These are phyloP conservation scores for Syrista parreyssii DNA, from an alignment of 2,888 invertebrate genomes.

Conservation along the genomic window DNA sequence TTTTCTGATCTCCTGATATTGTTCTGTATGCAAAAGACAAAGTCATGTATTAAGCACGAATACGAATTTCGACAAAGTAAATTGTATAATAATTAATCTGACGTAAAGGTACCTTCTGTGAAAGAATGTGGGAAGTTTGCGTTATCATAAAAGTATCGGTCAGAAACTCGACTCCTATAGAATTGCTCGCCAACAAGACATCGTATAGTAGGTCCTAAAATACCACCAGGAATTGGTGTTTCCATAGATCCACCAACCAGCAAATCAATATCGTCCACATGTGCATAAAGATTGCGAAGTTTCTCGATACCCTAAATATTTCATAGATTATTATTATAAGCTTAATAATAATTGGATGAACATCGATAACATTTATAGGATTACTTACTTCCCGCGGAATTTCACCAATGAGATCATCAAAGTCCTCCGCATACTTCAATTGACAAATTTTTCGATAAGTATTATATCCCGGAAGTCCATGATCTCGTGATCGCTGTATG, in stretches of 20 bases:
- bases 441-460: conserved; percentile 70
- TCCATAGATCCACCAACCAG: conserved; percentile 69
- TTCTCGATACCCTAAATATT: conserved; percentile 56
- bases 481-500: conserved; percentile 75
- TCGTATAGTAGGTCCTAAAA: conserved; percentile 69
- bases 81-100: not conserved
- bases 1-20: conserved; percentile 64
- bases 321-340: not conserved
- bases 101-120: conserved; percentile 43
- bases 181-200: conserved; percentile 70
- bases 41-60: not conserved
- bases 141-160: conserved; percentile 68
- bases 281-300: conserved; percentile 56
- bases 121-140: conserved; percentile 52
- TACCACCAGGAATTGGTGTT: conserved; percentile 62
- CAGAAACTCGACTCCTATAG: conserved; percentile 67
- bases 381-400: conserved; percentile 56
- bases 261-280: conserved; percentile 69
- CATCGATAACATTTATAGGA: conserved; percentile 9
- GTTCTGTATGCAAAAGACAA: conserved; percentile 45
- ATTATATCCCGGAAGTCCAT: conserved; percentile 74
- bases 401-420: conserved; percentile 58
- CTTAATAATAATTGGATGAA: not conserved
- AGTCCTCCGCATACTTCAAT: conserved; percentile 50
- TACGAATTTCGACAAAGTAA: not conserved